phyloP scores from a whole-genome alignment of 2,888 invertebrate genomes.

The Lacanobia oleracea region DNA sequence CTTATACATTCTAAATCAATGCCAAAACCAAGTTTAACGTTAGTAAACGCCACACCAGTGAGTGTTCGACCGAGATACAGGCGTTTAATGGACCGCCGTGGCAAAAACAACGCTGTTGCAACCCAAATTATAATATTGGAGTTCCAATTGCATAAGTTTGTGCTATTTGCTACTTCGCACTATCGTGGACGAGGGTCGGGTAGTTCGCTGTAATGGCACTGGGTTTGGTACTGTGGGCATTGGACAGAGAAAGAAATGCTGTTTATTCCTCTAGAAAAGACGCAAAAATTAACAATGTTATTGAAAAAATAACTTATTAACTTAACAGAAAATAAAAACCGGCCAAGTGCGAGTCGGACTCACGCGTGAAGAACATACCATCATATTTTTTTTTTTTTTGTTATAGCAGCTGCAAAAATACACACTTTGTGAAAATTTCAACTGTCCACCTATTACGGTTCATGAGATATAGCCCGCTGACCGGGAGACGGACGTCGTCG shows the following conservation, averaged over 20 bases:
- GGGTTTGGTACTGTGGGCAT: constrained; percentile 44
- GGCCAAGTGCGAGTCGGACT: no score
- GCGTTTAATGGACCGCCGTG: constrained; percentile 77
- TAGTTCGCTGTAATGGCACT: constrained; percentile 51
- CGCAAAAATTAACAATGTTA: no score
- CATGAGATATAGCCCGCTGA: no score
- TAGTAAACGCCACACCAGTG: constrained; percentile 61
- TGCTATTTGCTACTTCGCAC: constrained; percentile 86
- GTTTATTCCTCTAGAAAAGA: no score
- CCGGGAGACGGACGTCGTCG: no score
- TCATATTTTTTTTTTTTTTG: no score
- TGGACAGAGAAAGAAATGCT: background rate
- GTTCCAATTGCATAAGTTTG: constrained; percentile 89
- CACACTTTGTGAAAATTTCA: no score
- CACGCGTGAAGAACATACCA: no score
- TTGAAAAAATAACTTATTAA: no score
- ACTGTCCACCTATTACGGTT: no score
- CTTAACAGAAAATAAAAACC: no score
- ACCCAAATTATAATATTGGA: constrained; percentile 88
- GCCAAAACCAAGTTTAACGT: constrained; percentile 37
- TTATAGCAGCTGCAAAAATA: no score
- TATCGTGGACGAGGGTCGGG: constrained; percentile 74
- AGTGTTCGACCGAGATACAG: constrained; percentile 82
- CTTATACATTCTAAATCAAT: constrained; percentile 47
- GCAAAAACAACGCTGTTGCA: constrained; percentile 85